Base-by-base conservation (phyloP, 2,888 invertebrate genomes). In the Brachylomia viminalis region DNA sequence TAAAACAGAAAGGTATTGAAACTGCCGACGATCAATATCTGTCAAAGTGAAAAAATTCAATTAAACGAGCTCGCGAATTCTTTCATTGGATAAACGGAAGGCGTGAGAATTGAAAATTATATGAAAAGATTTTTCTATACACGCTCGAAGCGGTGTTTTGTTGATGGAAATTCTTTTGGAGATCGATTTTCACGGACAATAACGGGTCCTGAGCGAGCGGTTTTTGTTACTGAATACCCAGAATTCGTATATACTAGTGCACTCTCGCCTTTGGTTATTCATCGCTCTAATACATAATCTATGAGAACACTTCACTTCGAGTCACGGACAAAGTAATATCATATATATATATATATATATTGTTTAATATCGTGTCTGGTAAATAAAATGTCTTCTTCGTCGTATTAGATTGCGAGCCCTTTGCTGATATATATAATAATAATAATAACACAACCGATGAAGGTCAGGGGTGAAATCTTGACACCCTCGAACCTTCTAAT, bases 41-140 rank as follows among this genome's bases (percentile, higher is more conserved):
- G 94, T 94, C 95, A 94, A 94, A 93, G 93, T 86, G 90, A 90
- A 93, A 94, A 95, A 94, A 93, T 89, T 94, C 95, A 95, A 95
- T 95, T 95, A 95, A 95, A 94, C 93, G 90, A 90, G 89, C 88
- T 89, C 88, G 87, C 88, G 91, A 91, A 93, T 93, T 94, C 94
- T 92, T 95, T 94, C 91, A 93, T 91, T 92, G 92, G 90, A 91
- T 94, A 94, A 95, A 93, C 94, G 94, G 92, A 92, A 94, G 91
- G 93, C 92, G 91, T 92, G 92, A 92, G 92, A 92, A 95, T 93
- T 93, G 93, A 93, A 94, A 94, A 94, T 93, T 92, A 91, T 93
- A 89, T 94, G 92, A 94, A 94, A 92, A 92, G 93, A 92, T 91
- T 92, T 93, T 81, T 92, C 89, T 92, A 90, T 90, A 90, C 90